Base-by-base conservation (phyloP, 2,888 invertebrate species). In the Chymomyza caudatula region DNA sequence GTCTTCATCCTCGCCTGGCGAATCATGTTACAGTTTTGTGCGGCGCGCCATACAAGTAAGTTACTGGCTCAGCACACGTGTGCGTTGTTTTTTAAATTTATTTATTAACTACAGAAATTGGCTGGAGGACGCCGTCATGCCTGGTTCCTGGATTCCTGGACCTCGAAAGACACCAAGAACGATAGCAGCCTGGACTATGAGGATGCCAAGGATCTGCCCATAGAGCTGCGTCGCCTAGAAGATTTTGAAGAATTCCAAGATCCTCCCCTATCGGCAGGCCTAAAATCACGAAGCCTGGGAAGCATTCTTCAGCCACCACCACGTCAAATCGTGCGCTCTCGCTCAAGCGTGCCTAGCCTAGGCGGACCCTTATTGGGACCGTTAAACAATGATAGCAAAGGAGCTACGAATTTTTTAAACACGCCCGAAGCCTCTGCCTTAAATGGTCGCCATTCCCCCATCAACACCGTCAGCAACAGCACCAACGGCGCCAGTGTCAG, bases 21-120 rank as follows among this genome's bases (percentile, higher is more conserved):
- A 97, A 91, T 97, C 97, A 3, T 97, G 97, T 89, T 97, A 97
- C 90, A 97, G 97, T 82, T 97, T 97, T 89, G 96, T 97, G 4
- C 92, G 97, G 54, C 93, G 96, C 84, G 97, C 97, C 11, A 92
- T 97, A 57, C 95, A 94, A 91, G 93, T 93, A 88, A 77, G 67
- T 42, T 4, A 57, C 25, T 23, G 22, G 2, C 5, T 15, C n/a
- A 4, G 20, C 37, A 1, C 25, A 42, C n/a, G 20, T 37, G 42
- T 43, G 19, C 20, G 51, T 4, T 17, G 51, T 29, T 25, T 8
- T 5, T 59, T 15, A 17, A n/a, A 51, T 42, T 54, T 69, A n/a
- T 23, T 1, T 37, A 60, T 58, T 43, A 0, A 52, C 77, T 77
- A 1, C 90, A 96, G 92, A 95, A 96, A 91, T 90, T 96, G 57